phyloP scores from a whole-genome alignment of 2,113 vertebrate genomes.

The Hemichromis elongatus region DNA sequence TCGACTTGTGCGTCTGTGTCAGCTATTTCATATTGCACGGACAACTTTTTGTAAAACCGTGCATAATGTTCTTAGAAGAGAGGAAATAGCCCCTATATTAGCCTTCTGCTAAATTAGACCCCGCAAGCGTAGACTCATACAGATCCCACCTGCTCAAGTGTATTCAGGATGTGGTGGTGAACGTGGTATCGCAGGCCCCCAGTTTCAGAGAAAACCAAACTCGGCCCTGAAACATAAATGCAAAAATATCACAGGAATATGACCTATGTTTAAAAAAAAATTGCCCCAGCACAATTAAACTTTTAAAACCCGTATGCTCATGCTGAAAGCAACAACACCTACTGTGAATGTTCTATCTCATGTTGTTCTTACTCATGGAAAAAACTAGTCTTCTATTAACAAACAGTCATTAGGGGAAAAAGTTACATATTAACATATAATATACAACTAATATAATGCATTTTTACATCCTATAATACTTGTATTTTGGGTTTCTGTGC shows the following conservation, averaged over 20 bases:
- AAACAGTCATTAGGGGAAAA: background rate
- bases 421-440: background rate
- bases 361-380: background rate
- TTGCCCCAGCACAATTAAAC: background rate
- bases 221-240: background rate
- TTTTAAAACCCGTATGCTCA: background rate
- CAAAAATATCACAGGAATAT: background rate
- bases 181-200: background rate
- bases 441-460: background rate
- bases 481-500: background rate
- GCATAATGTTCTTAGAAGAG: constrained; percentile 37
- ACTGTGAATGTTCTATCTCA: background rate
- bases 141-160: background rate
- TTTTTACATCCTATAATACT: background rate
- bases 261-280: background rate
- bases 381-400: background rate
- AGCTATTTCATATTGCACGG: background rate
- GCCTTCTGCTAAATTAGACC: background rate
- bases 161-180: constrained; percentile 40
- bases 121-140: background rate
- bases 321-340: background rate
- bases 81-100: background rate
- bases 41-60: background rate
- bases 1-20: background rate
- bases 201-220: constrained; percentile 2